Base-by-base conservation (phyloP, 35 echinoderm and acorn worm species). In the Holothuria glaberrima region DNA sequence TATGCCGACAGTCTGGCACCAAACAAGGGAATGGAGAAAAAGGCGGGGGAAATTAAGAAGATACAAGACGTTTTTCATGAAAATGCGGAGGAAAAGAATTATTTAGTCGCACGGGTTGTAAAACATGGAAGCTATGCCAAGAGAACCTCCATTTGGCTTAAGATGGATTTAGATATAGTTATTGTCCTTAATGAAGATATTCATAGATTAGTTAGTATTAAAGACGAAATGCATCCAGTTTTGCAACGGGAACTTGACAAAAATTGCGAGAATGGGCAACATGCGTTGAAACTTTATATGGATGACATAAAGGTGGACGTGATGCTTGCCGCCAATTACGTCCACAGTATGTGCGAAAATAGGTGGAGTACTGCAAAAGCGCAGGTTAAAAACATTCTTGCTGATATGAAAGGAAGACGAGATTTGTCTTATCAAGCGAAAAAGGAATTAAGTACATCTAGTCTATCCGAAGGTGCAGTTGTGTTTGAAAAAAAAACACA, bases 171-270 rank as follows among this genome's bases (percentile, higher is more conserved):
- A 35, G 80, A 84, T 38, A 58, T 84, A 35, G 46, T 58, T 22
- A 54, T 84, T 36, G 57, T 61, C 13, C 32, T 84, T 12, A 84
- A 84, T 21, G 7, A 7, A 41, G 36, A 7, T 7, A 7, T 4
- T 41, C 36, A 41, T 41, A 41, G 7, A 41, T 41, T 41, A 41
- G 36, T 2, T 41, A 41, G 36, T 41, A 41, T 41, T 41, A 2
- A 41, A 41, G 57, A 84, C 32, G 80, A 84, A 84, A 84, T 84
- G 52, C 80, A 41, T 82, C 48, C 46, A 24, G 48, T 82, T 60
- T 29, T 41, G 36, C 79, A 19, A 58, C 20, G 1, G 79, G 41
- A 21, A 82, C 21, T 16, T 21, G 28, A 58, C 19, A 60, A 82
- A 82, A 54, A 12, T 41, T 27, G 12, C 2, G 14, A 27, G 20